Conservation (phyloP, 2,888 invertebrate genomes). For the Dasypolia templi region DNA sequence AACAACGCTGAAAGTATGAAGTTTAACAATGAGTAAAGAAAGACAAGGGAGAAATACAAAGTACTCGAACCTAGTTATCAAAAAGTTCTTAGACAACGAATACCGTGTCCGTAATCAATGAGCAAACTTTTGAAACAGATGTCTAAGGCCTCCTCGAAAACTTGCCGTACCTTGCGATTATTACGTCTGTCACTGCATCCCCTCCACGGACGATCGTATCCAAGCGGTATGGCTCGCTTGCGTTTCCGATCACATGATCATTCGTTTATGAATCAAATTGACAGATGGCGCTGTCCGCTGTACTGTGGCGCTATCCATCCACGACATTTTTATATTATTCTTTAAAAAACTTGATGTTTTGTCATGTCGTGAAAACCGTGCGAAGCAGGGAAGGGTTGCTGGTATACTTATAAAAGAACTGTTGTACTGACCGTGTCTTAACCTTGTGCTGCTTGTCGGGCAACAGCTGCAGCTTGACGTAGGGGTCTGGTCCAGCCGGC, state of each 20-base stretch:
- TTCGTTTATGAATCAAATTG: too few species aligned
- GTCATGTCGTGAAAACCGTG: background rate
- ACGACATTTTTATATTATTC: too few species aligned
- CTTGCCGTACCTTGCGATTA: background rate
- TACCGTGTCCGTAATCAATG: background rate
- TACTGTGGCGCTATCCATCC: too few species aligned
- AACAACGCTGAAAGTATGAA: constrained; percentile 92
- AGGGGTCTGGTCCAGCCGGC: constrained; percentile 97
- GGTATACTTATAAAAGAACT: background rate
- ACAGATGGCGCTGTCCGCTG: too few species aligned
- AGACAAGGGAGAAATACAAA: background rate
- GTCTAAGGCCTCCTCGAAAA: background rate
- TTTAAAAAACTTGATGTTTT: background rate
- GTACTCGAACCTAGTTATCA: background rate
- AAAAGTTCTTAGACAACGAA: background rate
- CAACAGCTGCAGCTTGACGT: constrained; percentile 98
- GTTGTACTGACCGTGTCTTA: constrained; percentile 93
- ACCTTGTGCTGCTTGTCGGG: constrained; percentile 99
- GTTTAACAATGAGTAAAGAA: background rate
- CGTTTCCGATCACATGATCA: too few species aligned
- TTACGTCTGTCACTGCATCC: background rate
- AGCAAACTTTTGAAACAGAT: background rate
- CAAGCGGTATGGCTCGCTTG: too few species aligned
- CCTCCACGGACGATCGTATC: too few species aligned
- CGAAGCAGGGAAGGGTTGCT: too few species aligned